Evolutionary conservation across 2,888 invertebrate genomes (phyloP).

Genomic region (Neocrepidodera transversa): DNA sequence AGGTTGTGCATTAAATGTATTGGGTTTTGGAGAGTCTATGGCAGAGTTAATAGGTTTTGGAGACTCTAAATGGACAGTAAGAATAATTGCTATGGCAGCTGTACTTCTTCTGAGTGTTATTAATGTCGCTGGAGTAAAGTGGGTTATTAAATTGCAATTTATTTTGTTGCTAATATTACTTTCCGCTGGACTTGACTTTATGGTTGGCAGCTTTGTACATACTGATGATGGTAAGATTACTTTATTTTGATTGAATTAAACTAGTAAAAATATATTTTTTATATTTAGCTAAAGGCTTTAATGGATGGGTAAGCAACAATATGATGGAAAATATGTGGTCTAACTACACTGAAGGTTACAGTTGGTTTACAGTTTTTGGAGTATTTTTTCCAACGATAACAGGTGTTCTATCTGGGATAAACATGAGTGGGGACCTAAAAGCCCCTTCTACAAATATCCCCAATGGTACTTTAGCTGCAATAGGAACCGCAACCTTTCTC

Average conservation of each 20-base stretch:
- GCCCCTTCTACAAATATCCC: conserved; percentile 94
- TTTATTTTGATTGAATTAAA: background rate
- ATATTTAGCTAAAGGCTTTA: conserved; percentile 76
- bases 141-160: conserved; percentile 96
- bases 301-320: conserved; percentile 84
- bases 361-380: conserved; percentile 96
- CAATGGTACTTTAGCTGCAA: conserved; percentile 90
- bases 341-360: conserved; percentile 78
- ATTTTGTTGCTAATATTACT: conserved; percentile 83
- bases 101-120: conserved; percentile 87
- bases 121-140: conserved; percentile 96
- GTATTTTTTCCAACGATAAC: conserved; percentile 98
- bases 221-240: conserved; percentile 69
- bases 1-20: conserved; percentile 93
- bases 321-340: conserved; percentile 84
- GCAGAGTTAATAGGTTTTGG: conserved; percentile 79
- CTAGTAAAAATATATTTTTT: conserved; percentile 24
- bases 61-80: conserved; percentile 79
- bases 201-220: conserved; percentile 89
- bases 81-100: conserved; percentile 87
- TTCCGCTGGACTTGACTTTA: conserved; percentile 90
- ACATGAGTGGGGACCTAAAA: conserved; percentile 96
- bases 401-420: conserved; percentile 95
- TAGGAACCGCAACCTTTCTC: conserved; percentile 86
- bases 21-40: conserved; percentile 97